Evolutionary conservation across 2,113 vertebrate genomes (phyloP), one percentile per base, ranked within the genome.

Genomic region (Colius striatus): DNA sequence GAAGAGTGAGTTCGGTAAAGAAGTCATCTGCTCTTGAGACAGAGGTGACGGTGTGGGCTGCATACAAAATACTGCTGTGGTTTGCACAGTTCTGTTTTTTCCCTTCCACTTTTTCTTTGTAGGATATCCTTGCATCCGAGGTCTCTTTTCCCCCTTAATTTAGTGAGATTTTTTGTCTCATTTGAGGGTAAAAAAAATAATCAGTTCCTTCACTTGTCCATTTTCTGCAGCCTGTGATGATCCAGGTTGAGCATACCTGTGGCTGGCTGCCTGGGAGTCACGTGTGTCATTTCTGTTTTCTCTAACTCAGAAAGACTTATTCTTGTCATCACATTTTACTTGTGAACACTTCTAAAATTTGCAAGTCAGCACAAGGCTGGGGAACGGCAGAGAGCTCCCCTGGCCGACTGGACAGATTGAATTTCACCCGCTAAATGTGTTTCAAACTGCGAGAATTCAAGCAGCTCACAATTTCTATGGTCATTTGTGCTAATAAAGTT

Each of bases 401-500:
- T 54, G 68, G 94, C 91, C 63, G 50, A 36, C 57, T 55, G 87
- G 87, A 71, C 89, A 90, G 87, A 94, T 92, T 90, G 84, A 83
- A 91, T 95, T 96, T 96, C 96, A 79, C 87, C 82, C 91, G 22
- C 93, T 86, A 74, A 95, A 83, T 88, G 9, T 12, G 65, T 90
- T 90, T 90, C 93, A 90, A 80, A 94, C 84, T 30, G 93, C 2
- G 17, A 89, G 93, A 86, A 95, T 86, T 88, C 65, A 63, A 77
- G 79, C 93, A 82, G 93, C 90, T 93, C 79, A 17, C 85, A 55
- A 58, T 88, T 94, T 95, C 85, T 83, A 26, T 38, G 93, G 95
- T 90, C 94, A 94, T 96, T 91, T 93, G 90, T 88, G 93, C 85
- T 96, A 94, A 94, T 95, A 51, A 93, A 90, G 88, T 94, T 93